Evolutionary conservation across 2,888 invertebrate genomes (phyloP), one percentile per base, ranked within the genome.

Genomic region (Artemia sinica): DNA sequence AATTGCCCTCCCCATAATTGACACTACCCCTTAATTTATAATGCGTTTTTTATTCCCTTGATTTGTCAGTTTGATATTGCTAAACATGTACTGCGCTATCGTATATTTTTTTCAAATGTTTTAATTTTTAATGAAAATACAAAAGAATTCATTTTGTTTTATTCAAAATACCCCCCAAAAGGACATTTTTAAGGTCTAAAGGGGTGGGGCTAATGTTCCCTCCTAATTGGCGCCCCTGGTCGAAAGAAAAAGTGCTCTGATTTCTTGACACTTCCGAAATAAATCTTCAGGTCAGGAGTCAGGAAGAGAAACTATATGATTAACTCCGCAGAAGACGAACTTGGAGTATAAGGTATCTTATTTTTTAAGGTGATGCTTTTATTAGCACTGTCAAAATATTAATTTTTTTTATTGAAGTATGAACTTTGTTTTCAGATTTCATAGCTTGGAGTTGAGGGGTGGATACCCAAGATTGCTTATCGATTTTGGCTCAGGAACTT

Each of bases 401-500:
- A 41, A 5, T 41, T 41, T 41, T 41, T 41, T 41, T 41, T 41
- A 41, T 6, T 41, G 41, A 41, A 8, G 10, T 58, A 28, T 10
- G 14, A 58, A 58, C 28, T 71, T 69, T 71, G 71, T 70, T 74
- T 73, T 68, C 73, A 76, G 97, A 97, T 80, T 98, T 94, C 76
- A 88, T 98, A 74, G 89, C 94, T 5, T 98, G 49, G 95, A 96
- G 79, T 78, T 98, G 75, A 89, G 91, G 76, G 85, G 91, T 71
- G 96, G 96, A 28, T 88, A 89, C 77, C 95, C 95, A 0, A 82
- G 91, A 72, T 80, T 97, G 65, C 81, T 93, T 12, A 85, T 97
- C 71, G 93, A 96, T 79, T 94, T 96, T 77, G 97, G 97, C 1
- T 91, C 92, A 0, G 94, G 95, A 48, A 92, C 93, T 0, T 80